Evolutionary conservation across 64 coral and sea anemone genomes (phyloP), one percentile per base, ranked within the genome.

Genomic region (Catalaphyllia jardinei): DNA sequence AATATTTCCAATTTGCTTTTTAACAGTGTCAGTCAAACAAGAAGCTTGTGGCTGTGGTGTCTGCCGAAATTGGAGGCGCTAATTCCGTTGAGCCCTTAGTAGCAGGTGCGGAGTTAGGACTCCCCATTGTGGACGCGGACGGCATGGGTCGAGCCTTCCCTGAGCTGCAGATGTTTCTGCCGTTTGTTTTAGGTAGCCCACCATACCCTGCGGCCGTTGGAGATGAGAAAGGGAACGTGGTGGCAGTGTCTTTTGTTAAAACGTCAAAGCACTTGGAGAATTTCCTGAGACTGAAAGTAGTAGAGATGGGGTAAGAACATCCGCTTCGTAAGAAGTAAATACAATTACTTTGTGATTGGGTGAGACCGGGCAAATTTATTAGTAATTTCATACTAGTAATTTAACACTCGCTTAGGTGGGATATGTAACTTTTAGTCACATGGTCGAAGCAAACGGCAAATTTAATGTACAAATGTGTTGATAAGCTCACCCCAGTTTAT

Each of bases 71-170:
- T 54, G 96, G 96, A 49, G 96, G 96, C 5, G 33, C 88, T 22
- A 99, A 99, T 76, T 99, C 96, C 4, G 79, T 95, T 31, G 91
- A 95, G 20, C 96, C 96, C 54, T 79, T 99, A 20, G 88, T 78
- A 54, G 61, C 80, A 12, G 96, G 80, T 73, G 96, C 93, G 51
- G 76, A 91, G 16, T 65, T 93, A 49, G 76, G 91, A 31, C 78
- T 99, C 7, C 96, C 96, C 78, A 89, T 99, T 73, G 96, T 99
- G 29, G 96, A 99, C 33, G 94, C 90, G 18, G 96, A 99, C 87
- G 93, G 93, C 79, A 99, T 99, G 96, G 96, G 96, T 5, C 93
- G 96, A 85, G 96, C 96, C 2, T 99, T 99, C 90, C 96, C 96
- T 50, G 91, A 95, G 75, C 55, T 99, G 19, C 93, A 95, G 17